Evolutionary conservation across 2,797 vertebrate species (phyloP).

Genomic region (Poecilia picta): DNA sequence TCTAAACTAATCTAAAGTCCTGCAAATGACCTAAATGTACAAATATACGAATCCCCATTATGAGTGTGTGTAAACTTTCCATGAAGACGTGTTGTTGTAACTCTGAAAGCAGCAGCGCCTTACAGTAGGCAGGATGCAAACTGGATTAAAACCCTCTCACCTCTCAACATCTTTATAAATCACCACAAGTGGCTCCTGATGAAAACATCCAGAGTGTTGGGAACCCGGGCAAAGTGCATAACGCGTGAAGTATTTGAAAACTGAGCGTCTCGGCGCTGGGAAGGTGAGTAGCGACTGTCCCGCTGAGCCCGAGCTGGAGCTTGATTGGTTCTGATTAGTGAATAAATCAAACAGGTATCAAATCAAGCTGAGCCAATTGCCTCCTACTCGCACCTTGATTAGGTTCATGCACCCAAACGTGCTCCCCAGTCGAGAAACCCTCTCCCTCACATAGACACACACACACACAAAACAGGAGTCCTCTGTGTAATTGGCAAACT

Average conservation of each 20-base stretch:
- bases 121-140: slow-evolving; percentile 42
- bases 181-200: slow-evolving; percentile 43
- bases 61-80: not conserved
- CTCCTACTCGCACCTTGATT: slow-evolving; percentile 77
- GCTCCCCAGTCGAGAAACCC: slow-evolving; percentile 61
- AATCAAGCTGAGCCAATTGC: slow-evolving; percentile 75
- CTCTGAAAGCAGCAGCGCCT: slow-evolving; percentile 23
- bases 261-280: slow-evolving; percentile 52
- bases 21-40: not conserved
- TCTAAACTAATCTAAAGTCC: not conserved
- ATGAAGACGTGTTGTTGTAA: slow-evolving; percentile 5
- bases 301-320: slow-evolving; percentile 64
- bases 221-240: slow-evolving; percentile 56
- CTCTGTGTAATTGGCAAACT: slow-evolving; percentile 74
- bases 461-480: slow-evolving; percentile 27
- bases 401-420: slow-evolving; percentile 75
- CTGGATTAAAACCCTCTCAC: slow-evolving; percentile 54
- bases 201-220: slow-evolving; percentile 25
- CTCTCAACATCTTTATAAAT: slow-evolving; percentile 50
- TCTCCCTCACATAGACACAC: slow-evolving; percentile 14
- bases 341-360: slow-evolving; percentile 81
- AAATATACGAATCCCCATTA: not conserved
- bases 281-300: slow-evolving; percentile 58
- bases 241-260: slow-evolving; percentile 60
- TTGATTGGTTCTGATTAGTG: slow-evolving; percentile 80